Conservation (phyloP, 2,888 invertebrate species). For the Opisthograptis luteolata region DNA sequence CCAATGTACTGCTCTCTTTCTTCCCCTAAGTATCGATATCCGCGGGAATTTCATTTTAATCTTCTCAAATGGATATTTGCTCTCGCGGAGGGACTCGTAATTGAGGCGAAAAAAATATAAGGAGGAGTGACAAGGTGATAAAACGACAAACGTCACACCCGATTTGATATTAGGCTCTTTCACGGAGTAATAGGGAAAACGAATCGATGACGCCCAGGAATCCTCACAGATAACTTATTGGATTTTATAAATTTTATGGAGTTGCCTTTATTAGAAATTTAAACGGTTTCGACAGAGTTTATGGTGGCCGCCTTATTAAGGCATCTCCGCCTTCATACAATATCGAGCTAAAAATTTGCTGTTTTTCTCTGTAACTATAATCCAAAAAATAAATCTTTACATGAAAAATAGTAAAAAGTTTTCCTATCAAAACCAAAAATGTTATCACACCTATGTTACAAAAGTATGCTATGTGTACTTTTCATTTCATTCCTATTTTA, state of each 20-base stretch:
- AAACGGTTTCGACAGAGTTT: slow-evolving; percentile 21
- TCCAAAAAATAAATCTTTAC: too few species aligned
- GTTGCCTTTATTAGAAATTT: slow-evolving; percentile 28
- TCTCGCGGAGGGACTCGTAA: slow-evolving; percentile 66
- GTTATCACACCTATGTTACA: too few species aligned
- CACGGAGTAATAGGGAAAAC: slow-evolving; percentile 68
- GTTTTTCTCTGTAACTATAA: too few species aligned
- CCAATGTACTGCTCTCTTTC: slow-evolving; percentile 44
- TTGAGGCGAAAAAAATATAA: slow-evolving; percentile 73
- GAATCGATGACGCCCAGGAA: slow-evolving; percentile 50
- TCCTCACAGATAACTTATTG: slow-evolving; percentile 57
- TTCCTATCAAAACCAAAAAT: too few species aligned
- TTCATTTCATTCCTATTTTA: too few species aligned
- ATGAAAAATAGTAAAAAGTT: too few species aligned
- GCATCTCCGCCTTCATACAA: too few species aligned
- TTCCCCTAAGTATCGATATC: slow-evolving; percentile 61
- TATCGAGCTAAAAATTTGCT: too few species aligned
- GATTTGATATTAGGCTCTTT: slow-evolving; percentile 74
- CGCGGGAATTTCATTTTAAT: slow-evolving; percentile 69
- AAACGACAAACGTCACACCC: slow-evolving; percentile 75
- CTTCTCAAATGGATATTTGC: slow-evolving; percentile 71
- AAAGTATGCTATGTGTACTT: too few species aligned
- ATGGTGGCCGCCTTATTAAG: slow-evolving; percentile 16
- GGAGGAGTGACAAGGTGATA: slow-evolving; percentile 76
- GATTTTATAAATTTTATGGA: slow-evolving; percentile 49